Conservation (phyloP, 2,888 invertebrate species). For the Cantharis rufa region DNA sequence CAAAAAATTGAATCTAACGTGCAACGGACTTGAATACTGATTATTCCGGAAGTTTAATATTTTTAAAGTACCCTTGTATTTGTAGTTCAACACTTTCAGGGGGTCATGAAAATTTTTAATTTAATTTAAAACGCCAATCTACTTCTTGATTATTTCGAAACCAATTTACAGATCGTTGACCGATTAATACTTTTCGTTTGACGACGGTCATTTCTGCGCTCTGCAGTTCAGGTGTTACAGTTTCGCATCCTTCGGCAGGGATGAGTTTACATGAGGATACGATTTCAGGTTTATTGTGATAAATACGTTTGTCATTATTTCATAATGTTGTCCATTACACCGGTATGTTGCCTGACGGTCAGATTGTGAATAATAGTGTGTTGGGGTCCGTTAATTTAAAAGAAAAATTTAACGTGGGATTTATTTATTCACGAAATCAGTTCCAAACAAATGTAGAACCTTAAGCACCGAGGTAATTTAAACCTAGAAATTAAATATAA, state of each 20-base stretch:
- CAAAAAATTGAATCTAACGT: slow-evolving; percentile 33
- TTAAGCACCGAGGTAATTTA: not conserved
- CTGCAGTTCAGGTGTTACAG: not conserved
- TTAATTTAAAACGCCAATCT: not conserved
- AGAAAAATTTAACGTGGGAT: not conserved
- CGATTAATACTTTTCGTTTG: not conserved
- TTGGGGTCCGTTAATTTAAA: not conserved
- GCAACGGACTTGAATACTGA: slow-evolving; percentile 29
- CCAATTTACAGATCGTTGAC: not conserved
- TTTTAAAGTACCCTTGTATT: slow-evolving; percentile 15
- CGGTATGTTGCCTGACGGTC: not conserved
- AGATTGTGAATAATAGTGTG: not conserved
- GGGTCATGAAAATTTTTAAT: not conserved
- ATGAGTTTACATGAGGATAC: no score
- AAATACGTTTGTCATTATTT: not conserved
- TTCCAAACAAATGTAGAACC: not conserved
- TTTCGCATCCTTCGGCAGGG: no score
- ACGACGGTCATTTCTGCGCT: not conserved
- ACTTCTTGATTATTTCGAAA: not conserved
- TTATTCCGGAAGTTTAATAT: slow-evolving; percentile 30
- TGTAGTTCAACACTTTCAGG: not conserved
- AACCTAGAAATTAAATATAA: not conserved
- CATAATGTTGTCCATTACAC: not conserved
- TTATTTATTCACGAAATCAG: not conserved
- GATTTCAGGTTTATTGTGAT: not conserved